Percentiles rank a stretch among this genome's conserved stretches.
Evolutionary conservation across 2,888 invertebrate genomes (phyloP).

Genomic region (Carterocephalus palaemon): DNA sequence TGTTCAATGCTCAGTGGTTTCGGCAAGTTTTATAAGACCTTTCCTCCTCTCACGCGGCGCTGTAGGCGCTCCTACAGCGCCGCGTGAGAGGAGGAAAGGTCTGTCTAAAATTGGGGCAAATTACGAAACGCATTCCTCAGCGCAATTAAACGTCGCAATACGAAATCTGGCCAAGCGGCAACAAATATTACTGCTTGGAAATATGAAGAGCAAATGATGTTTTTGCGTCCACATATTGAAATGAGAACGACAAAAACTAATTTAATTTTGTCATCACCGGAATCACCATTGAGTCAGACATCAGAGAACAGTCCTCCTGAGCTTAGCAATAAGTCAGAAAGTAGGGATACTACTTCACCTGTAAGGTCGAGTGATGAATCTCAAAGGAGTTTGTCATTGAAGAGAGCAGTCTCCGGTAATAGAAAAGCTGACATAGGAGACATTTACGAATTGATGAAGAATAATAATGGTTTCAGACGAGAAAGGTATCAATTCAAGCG

Average conservation of each 20-base stretch:
- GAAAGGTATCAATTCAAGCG: constrained; percentile 25
- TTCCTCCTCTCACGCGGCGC: too few relatives aligned
- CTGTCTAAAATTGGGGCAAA: too few relatives aligned
- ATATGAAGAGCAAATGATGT: constrained; percentile 6
- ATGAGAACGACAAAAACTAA: neutral
- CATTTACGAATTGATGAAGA: constrained; percentile 33
- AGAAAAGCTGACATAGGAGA: neutral
- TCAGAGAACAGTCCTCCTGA: neutral
- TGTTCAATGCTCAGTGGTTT: too few relatives aligned
- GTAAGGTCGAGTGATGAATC: neutral
- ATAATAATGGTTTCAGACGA: constrained; percentile 29
- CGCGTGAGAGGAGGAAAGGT: too few relatives aligned
- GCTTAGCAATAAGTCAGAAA: neutral
- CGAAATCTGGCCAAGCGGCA: neutral
- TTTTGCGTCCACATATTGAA: neutral
- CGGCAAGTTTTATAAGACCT: too few relatives aligned
- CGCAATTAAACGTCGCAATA: neutral
- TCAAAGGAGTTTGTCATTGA: neutral
- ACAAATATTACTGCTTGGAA: neutral
- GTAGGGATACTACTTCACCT: neutral
- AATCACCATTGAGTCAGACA: neutral
- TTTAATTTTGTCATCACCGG: neutral
- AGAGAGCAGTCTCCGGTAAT: constrained; percentile 9
- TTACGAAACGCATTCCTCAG: neutral
- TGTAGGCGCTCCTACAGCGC: too few relatives aligned